Evolutionary conservation across 1,140 invertebrate species (phyloP).

Genomic region (Watersipora subatra): DNA sequence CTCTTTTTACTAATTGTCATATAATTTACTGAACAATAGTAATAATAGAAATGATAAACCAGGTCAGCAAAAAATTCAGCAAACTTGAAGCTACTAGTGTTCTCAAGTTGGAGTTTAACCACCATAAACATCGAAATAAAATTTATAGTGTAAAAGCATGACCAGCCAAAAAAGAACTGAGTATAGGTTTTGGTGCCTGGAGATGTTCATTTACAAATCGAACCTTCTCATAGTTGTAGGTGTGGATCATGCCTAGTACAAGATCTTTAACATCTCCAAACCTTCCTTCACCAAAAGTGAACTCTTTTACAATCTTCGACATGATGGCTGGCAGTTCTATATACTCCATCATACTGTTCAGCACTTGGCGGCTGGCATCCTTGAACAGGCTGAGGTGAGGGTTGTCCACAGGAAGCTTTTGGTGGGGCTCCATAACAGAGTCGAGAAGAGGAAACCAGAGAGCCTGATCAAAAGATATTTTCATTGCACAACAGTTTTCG

Average conservation of each 20-base stretch:
- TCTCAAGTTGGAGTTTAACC: neutral
- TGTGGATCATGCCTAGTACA: slow-evolving; percentile 46
- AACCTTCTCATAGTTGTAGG: slow-evolving; percentile 46
- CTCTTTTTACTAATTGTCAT: neutral
- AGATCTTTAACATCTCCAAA: slow-evolving; percentile 47
- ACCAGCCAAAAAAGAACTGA: neutral
- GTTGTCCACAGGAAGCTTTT: slow-evolving; percentile 21
- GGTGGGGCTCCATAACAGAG: slow-evolving; percentile 42
- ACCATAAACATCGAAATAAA: neutral
- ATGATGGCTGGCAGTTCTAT: slow-evolving; percentile 47
- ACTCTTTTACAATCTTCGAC: slow-evolving; percentile 43
- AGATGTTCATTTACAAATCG: neutral
- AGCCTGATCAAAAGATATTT: slow-evolving; percentile 28
- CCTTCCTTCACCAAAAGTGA: slow-evolving; percentile 44
- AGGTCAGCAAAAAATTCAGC: neutral
- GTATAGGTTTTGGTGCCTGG: neutral
- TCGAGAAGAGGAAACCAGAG: slow-evolving; percentile 48
- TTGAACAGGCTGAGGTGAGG: slow-evolving; percentile 21
- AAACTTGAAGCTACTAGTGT: neutral
- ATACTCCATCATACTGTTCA: slow-evolving; percentile 50
- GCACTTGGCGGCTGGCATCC: slow-evolving; percentile 43
- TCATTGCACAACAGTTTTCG: neutral
- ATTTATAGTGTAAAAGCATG: neutral
- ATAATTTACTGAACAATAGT: neutral
- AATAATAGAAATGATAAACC: neutral